Percentiles rank a stretch among this genome's conserved stretches.
These are phyloP conservation scores for Vulpes vulpes DNA, from an alignment of 2,113 vertebrate genomes.

Conservation along the genomic window DNA sequence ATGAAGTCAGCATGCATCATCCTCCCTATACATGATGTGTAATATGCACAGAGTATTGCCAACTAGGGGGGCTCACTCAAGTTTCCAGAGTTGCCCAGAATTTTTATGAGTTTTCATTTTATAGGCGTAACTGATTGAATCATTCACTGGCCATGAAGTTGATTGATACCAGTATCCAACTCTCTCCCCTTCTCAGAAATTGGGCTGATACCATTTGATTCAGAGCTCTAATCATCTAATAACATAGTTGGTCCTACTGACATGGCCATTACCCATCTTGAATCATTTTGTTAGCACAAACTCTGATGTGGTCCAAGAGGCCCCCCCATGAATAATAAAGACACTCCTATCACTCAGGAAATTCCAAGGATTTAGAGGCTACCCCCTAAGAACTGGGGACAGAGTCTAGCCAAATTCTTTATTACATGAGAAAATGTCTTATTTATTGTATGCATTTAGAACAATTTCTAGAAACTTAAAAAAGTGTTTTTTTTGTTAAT, in stretches of 20 bases:
- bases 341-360: neutral
- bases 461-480: neutral
- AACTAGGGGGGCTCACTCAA: neutral
- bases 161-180: neutral
- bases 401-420: neutral
- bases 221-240: neutral
- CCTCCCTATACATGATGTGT: neutral
- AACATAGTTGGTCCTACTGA: neutral
- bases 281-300: neutral
- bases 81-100: neutral
- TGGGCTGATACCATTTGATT: neutral
- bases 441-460: neutral
- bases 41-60: neutral
- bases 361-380: neutral
- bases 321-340: neutral
- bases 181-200: neutral
- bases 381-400: neutral
- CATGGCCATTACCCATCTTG: neutral
- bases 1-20: neutral
- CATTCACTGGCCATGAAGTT: neutral
- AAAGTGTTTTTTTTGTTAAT: neutral
- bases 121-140: neutral
- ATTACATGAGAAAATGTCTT: neutral
- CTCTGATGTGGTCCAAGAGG: neutral
- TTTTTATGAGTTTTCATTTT: conserved; percentile 21